Conservation (phyloP, 1,140 invertebrate genomes). For the Nomia melanderi region DNA sequence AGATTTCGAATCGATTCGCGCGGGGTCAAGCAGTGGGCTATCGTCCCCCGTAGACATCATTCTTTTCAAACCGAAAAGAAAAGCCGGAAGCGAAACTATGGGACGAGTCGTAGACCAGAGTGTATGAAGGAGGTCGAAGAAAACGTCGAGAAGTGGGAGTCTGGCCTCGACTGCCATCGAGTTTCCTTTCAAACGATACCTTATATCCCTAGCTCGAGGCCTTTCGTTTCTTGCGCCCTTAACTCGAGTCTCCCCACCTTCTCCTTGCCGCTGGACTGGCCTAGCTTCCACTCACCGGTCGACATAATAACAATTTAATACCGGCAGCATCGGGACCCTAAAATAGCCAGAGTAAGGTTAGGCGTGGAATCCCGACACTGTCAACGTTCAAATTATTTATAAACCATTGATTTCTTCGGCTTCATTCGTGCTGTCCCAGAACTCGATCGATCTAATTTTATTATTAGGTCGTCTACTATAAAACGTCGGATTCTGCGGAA, state of each 20-base stretch:
- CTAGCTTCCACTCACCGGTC: constrained; percentile 37
- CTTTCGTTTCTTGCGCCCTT: constrained; percentile 45
- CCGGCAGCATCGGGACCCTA: constrained; percentile 16
- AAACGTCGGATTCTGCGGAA: too few relatives aligned
- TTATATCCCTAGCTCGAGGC: constrained; percentile 19
- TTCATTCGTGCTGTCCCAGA: not conserved
- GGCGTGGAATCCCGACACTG: not conserved
- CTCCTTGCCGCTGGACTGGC: constrained; percentile 17
- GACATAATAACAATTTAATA: constrained; percentile 57
- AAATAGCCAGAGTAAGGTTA: not conserved
- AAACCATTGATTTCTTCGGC: constrained; percentile 22
- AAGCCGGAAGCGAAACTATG: constrained; percentile 22
- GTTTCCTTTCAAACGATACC: constrained; percentile 51
- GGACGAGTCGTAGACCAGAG: not conserved
- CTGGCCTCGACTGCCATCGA: constrained; percentile 46
- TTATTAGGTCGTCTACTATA: too few relatives aligned
- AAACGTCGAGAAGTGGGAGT: constrained; percentile 40
- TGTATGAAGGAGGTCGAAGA: constrained; percentile 19
- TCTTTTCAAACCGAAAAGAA: not conserved
- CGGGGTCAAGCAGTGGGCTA: not conserved
- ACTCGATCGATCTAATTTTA: not conserved
- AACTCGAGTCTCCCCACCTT: constrained; percentile 33
- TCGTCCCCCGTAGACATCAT: not conserved
- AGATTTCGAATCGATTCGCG: not conserved
- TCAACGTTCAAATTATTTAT: constrained; percentile 38